phyloP scores from a whole-genome alignment of 2,113 vertebrate species.

The Scopus umbretta region DNA sequence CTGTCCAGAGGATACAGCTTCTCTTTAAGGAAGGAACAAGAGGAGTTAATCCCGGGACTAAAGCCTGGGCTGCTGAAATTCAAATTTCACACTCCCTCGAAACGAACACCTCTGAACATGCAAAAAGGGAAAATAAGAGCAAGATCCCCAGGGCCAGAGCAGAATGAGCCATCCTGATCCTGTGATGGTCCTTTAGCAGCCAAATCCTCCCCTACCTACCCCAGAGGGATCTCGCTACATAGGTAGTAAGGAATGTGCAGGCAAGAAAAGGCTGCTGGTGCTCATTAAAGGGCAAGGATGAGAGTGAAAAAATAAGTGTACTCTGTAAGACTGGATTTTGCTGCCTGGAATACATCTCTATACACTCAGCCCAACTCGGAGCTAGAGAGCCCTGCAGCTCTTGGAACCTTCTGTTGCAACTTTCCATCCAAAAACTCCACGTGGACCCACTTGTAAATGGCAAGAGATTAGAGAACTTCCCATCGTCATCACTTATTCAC shows the following conservation, averaged over 20 bases:
- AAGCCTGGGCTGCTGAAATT: neutral
- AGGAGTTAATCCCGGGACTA: neutral
- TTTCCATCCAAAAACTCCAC: slow-evolving; percentile 56
- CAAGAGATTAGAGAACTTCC: slow-evolving; percentile 62
- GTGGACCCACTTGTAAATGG: slow-evolving; percentile 57
- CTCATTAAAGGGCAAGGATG: neutral
- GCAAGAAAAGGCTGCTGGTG: neutral
- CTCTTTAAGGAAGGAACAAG: neutral
- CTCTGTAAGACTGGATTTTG: slow-evolving; percentile 40
- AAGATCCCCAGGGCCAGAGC: neutral
- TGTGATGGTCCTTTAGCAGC: neutral
- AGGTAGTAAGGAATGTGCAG: neutral
- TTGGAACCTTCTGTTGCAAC: slow-evolving; percentile 37
- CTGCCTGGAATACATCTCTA: slow-evolving; percentile 60
- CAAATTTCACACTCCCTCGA: neutral
- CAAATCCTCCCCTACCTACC: neutral
- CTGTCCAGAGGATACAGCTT: neutral
- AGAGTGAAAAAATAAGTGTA: slow-evolving; percentile 23
- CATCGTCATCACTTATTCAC: slow-evolving; percentile 17
- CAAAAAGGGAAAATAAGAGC: neutral
- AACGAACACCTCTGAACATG: neutral
- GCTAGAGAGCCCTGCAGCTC: slow-evolving; percentile 9
- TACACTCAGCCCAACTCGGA: neutral
- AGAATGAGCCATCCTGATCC: neutral
- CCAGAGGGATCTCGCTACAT: neutral